Base-by-base conservation (phyloP, 2,113 vertebrate species). In the Mormoops blainvillei region DNA sequence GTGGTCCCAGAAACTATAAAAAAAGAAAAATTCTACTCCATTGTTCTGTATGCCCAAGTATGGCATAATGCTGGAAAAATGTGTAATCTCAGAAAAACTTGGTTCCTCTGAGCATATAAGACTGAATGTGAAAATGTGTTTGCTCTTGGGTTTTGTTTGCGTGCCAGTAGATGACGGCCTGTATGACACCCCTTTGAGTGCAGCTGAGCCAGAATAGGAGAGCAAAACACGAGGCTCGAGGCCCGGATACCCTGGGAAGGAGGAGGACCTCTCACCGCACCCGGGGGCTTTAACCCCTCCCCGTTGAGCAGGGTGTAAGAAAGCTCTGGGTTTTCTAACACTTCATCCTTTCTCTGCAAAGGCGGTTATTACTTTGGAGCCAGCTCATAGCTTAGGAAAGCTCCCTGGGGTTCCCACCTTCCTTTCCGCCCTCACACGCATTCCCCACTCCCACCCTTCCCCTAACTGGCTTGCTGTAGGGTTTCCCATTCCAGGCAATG, bases 51-150 rank as follows among this genome's bases (percentile, higher is more conserved):
- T 12, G 31, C 33, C 84, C 38, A 20, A 88, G 80, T 20, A 63
- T 14, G 83, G 33, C 68, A 45, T 96, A 91, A 95, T 77, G 85
- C 82, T 85, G 50, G 58, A 97, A 94, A 80, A 97, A 95, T 96
- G 93, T 80, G 76, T 88, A 45, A 68, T 80, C 86, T 97, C 96
- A 91, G 88, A 82, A 92, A 81, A 95, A 78, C 82, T 18, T 41
- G 11, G 54, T 26, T 88, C 93, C 93, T 89, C 91, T 38, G 88
- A 88, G 97, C 77, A 87, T 61, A 81, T 14, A 56, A 67, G 61
- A 61, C 12, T 36, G 58, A 91, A 76, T 68, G 48, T 71, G 88
- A 77, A 81, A 74, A 92, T 43, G 80, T 36, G 63, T 84, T 71
- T 87, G 76, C 45, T 19, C 67, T 9, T 1, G 52, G 43, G 41